phyloP scores from a whole-genome alignment of 2,888 invertebrate species.

The Lepetodrilus schrolli region DNA sequence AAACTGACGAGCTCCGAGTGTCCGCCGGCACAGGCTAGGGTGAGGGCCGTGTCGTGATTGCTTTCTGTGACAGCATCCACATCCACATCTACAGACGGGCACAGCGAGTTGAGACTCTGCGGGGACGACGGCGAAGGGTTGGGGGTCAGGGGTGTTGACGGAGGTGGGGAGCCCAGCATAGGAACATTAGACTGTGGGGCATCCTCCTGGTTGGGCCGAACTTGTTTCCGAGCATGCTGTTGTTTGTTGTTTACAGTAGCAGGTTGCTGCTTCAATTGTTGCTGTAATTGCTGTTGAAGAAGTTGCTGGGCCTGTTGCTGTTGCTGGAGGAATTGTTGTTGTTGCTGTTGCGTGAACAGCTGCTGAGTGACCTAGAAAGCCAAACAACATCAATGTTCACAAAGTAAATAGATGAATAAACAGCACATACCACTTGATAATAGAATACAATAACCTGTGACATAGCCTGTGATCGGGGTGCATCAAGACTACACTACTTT shows the following conservation, averaged over 20 bases:
- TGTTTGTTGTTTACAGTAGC: conserved; percentile 42
- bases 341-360: conserved; percentile 74
- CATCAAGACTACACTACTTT: no score
- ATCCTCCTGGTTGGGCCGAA: conserved; percentile 53
- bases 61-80: conserved; percentile 98
- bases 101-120: conserved; percentile 76
- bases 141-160: conserved; percentile 66
- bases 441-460: no score
- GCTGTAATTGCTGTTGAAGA: conserved; percentile 51
- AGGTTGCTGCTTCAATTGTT: conserved; percentile 60
- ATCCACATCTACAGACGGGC: conserved; percentile 78
- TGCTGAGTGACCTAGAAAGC: conserved; percentile 62
- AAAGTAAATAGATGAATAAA: neutral
- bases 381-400: neutral
- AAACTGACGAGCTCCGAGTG: conserved; percentile 96
- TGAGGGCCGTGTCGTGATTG: conserved; percentile 98
- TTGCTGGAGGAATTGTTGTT: conserved; percentile 55
- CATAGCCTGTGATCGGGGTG: no score
- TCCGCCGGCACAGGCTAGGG: conserved; percentile 93
- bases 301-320: conserved; percentile 51
- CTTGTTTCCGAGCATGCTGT: conserved; percentile 40
- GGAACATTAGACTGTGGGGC: conserved; percentile 37
- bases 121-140: conserved; percentile 68
- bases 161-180: conserved; percentile 53
- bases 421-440: no score